Evolutionary conservation across 2,797 vertebrate species (phyloP).

Genomic region (Cephalopachus bancanus): DNA sequence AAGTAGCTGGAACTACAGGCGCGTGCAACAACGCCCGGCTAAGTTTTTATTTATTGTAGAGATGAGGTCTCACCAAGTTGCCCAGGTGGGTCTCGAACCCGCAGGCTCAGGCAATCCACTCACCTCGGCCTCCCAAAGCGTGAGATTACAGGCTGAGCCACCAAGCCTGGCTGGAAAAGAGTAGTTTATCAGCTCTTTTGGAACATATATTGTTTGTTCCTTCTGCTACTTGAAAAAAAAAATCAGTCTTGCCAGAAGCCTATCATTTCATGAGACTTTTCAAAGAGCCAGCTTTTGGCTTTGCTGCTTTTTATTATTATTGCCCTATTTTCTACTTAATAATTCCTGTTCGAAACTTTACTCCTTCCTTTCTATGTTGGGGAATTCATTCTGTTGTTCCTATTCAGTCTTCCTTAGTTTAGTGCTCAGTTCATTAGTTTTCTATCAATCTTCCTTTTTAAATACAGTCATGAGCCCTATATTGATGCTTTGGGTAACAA

Average conservation of each 20-base stretch:
- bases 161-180: not conserved
- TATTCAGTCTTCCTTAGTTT: not conserved
- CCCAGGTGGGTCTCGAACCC: too few relatives aligned
- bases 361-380: not conserved
- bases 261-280: not conserved
- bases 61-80: too few relatives aligned
- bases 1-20: too few relatives aligned
- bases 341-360: not conserved
- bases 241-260: not conserved
- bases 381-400: not conserved
- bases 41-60: too few relatives aligned
- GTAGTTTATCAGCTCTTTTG: not conserved
- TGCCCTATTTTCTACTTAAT: constrained; percentile 24
- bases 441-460: not conserved
- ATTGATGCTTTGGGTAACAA: not conserved
- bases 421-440: constrained; percentile 25
- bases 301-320: not conserved
- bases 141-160: too few relatives aligned
- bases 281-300: not conserved
- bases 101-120: too few relatives aligned
- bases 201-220: not conserved
- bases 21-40: too few relatives aligned
- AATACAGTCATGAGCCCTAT: not conserved
- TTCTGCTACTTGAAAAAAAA: not conserved
- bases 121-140: too few relatives aligned